Percentiles rank a stretch among this genome's conserved stretches.
phyloP scores from a whole-genome alignment of 1,140 invertebrate species.

The Drosophila obscura region DNA sequence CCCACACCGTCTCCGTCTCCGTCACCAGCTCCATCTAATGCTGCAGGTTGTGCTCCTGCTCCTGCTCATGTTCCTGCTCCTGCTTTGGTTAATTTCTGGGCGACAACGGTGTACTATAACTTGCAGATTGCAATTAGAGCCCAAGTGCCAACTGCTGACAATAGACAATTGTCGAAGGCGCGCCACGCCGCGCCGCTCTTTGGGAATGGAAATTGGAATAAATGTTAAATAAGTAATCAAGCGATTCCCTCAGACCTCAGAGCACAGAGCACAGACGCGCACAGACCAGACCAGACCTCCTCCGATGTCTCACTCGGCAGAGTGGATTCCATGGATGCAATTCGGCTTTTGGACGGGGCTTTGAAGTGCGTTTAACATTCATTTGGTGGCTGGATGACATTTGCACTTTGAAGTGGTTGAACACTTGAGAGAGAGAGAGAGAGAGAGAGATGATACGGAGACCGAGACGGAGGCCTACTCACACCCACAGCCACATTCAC shows the following conservation, averaged over 20 bases:
- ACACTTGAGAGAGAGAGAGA: conserved; percentile 31
- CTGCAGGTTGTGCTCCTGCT: too few species aligned
- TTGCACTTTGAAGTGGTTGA: conserved; percentile 71
- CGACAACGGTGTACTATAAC: conserved; percentile 18
- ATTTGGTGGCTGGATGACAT: conserved; percentile 39
- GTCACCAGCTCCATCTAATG: conserved; percentile 7
- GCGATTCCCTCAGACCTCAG: conserved; percentile 28
- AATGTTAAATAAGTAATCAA: conserved; percentile 82
- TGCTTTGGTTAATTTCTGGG: neutral
- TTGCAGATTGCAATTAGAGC: conserved; percentile 70
- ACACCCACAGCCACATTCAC: neutral
- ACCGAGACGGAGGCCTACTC: conserved; percentile 4
- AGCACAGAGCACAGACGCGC: neutral
- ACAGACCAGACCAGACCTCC: neutral
- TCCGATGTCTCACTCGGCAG: too few species aligned
- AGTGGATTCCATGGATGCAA: neutral
- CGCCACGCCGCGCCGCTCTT: neutral
- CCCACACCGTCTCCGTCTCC: too few species aligned
- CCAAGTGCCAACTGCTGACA: conserved; percentile 44
- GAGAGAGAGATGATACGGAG: too few species aligned
- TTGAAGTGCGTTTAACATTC: conserved; percentile 55
- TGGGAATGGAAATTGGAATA: conserved; percentile 59
- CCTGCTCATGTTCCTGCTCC: neutral
- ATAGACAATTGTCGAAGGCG: conserved; percentile 52
- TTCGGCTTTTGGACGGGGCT: conserved; percentile 23